A percentile compares a stretch with the other conserved stretches of the same genome.
These are phyloP conservation scores for Lepidotrigona ventralis DNA, from an alignment of 1,140 invertebrate genomes.

Conservation along the genomic window DNA sequence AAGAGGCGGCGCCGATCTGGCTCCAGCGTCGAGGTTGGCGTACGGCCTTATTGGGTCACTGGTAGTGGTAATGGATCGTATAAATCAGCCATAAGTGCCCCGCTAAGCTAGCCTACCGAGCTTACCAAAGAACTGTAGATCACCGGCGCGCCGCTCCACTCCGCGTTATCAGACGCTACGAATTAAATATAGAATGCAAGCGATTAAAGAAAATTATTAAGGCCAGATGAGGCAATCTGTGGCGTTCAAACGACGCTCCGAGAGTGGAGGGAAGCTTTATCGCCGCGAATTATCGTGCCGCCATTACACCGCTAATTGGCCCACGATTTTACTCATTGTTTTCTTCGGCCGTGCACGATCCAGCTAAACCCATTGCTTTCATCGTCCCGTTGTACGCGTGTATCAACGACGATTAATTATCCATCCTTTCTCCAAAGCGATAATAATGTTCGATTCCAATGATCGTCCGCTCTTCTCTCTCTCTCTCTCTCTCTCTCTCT, in stretches of 20 bases:
- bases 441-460: neutral
- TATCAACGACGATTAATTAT: constrained; percentile 10
- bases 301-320: constrained; percentile 30
- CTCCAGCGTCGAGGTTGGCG: constrained; percentile 16
- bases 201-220: constrained; percentile 47
- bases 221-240: neutral
- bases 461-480: neutral
- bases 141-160: neutral
- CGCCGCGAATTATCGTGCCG: constrained; percentile 19
- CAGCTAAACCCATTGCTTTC: neutral
- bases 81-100: constrained; percentile 49
- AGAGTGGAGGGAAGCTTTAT: constrained; percentile 7
- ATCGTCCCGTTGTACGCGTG: neutral
- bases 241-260: constrained; percentile 18
- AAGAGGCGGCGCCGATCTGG: constrained; percentile 29
- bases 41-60: constrained; percentile 32
- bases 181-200: constrained; percentile 46
- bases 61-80: constrained; percentile 46
- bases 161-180: constrained; percentile 27
- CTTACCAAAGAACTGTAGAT: constrained; percentile 46
- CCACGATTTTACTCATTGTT: constrained; percentile 24
- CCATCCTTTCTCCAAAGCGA: neutral
- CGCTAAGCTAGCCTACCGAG: constrained; percentile 42
- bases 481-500: neutral
- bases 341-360: neutral